Percentiles rank a stretch among this genome's conserved stretches.
These are phyloP conservation scores for roundworm (Caenorhabditis elegans) DNA, from an alignment of 1,140 invertebrate species.

Conservation along the genomic window DNA sequence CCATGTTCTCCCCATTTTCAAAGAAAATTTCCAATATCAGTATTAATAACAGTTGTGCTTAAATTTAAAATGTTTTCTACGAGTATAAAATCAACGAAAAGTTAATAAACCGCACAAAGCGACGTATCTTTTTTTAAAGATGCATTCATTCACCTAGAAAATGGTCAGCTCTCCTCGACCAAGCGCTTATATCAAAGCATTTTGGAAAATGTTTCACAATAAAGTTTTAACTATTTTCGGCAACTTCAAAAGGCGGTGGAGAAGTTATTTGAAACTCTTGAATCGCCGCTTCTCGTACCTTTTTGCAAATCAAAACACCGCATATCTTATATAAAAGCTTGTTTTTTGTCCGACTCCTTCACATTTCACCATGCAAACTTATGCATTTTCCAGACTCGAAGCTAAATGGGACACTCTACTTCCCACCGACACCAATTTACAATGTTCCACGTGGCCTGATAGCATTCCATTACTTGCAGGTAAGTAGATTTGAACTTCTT, in stretches of 20 bases:
- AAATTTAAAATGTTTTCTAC: no score
- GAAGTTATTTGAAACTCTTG: background rate
- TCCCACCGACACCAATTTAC: background rate
- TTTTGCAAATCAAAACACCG: slow-evolving; percentile 1
- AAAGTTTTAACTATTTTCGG: background rate
- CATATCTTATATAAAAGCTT: background rate
- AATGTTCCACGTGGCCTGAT: background rate
- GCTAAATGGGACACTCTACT: background rate
- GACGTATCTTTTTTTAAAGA: no score
- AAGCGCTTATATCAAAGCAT: no score
- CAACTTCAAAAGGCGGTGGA: background rate
- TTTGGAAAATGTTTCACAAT: no score
- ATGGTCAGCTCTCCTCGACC: no score
- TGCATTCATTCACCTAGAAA: no score
- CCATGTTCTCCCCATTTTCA: no score
- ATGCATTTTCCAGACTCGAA: background rate
- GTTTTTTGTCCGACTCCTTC: background rate
- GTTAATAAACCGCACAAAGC: no score
- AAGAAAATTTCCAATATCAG: no score
- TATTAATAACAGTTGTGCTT: no score
- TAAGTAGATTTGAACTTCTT: background rate
- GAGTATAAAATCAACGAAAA: no score
- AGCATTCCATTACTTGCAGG: slow-evolving; percentile 11
- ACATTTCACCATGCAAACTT: background rate
- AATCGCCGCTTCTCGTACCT: background rate